Evolutionary conservation across 2,888 invertebrate genomes (phyloP), one percentile per base, ranked within the genome.

Genomic region (Salticus scenicus): DNA sequence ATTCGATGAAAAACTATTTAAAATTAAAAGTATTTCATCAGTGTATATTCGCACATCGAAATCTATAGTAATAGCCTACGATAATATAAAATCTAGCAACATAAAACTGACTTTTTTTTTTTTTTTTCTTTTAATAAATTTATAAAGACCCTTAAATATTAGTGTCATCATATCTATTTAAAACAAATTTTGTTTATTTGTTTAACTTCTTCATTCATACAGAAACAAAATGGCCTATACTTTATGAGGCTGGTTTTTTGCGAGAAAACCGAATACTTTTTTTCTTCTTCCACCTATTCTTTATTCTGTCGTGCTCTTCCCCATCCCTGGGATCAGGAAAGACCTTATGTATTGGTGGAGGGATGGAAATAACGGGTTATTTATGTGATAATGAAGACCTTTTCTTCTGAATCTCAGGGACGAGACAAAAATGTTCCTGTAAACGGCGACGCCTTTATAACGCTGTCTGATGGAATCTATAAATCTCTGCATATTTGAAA

Each of bases 331-430:
- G 77, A 83, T 83, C 83, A 76, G 71, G 33, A 72, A 51, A 64
- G 76, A 69, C 64, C 67, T 67, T 67, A 63, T 76, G 76, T 77
- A 75, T 57, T 72, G 72, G 76, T 31, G 72, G 72, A 51, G 76
- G 72, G 77, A 66, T 67, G 72, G 20, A 77, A 83, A 83, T 77
- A 83, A 83, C 72, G 83, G 83, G 83, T 83, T 83, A 83, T 83
- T 83, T 83, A 83, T 83, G 83, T 83, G 83, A 83, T 83, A 83
- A 83, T 83, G 83, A 83, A 77, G 83, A 77, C 82, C 57, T 66
- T 63, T 71, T 47, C 47, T 71, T 31, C 28, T 72, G 47, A 47
- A 27, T 24, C 42, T 12, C n/a, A 67, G 76, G 42, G 74, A 64
- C 33, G 75, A 66, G 76, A 71, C 82, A 82, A 82, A 76, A 76